phyloP scores from a whole-genome alignment of 2,888 invertebrate genomes.

The Ormyrus pomaceus region DNA sequence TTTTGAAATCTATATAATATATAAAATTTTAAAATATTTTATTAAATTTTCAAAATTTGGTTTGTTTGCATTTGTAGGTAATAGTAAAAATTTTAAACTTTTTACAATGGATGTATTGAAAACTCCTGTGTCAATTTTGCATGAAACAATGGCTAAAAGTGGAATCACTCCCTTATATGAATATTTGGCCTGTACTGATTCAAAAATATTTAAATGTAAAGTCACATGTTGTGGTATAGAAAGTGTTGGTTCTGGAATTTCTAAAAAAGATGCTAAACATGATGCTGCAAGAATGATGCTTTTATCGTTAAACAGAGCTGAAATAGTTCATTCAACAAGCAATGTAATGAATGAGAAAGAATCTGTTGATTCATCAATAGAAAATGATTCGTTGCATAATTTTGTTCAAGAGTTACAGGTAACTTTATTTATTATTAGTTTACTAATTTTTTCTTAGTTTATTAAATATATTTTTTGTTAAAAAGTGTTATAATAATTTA shows the following conservation, averaged over 20 bases:
- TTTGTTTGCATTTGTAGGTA: too few species aligned
- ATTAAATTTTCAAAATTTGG: too few species aligned
- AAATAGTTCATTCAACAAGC: not conserved
- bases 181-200: not conserved
- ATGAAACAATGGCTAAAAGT: conserved; percentile 35
- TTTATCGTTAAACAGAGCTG: too few species aligned
- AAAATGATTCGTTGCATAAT: not conserved
- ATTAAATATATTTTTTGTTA: too few species aligned
- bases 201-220: conserved; percentile 21
- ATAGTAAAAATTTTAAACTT: too few species aligned
- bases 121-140: conserved; percentile 19
- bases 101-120: conserved; percentile 7
- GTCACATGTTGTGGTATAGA: not conserved
- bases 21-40: too few species aligned
- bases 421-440: not conserved
- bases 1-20: too few species aligned
- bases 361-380: not conserved
- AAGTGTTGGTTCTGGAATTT: conserved; percentile 16
- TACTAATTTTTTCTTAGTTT: too few species aligned
- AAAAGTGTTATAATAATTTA: not conserved
- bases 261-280: conserved; percentile 45
- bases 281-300: conserved; percentile 28
- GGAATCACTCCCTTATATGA: conserved; percentile 14
- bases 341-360: not conserved
- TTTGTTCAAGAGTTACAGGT: conserved; percentile 16